These are phyloP conservation scores for Tetraodon nigroviridis DNA, from an alignment of 2,113 vertebrate species.

Conservation along the genomic window DNA sequence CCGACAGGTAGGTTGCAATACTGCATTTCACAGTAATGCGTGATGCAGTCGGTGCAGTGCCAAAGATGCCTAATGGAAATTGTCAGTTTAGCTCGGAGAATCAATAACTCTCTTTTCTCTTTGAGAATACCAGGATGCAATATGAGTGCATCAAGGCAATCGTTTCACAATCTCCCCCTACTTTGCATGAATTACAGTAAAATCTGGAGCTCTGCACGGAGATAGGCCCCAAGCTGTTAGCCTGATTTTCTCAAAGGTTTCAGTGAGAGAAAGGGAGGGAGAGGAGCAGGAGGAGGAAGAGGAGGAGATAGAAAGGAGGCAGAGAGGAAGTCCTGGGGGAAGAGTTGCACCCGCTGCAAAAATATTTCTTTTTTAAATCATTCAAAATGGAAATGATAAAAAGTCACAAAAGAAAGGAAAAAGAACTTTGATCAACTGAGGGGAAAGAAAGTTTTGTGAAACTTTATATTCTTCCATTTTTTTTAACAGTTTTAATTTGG, in stretches of 20 bases:
- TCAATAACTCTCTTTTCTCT: slow-evolving; percentile 54
- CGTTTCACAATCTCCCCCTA: slow-evolving; percentile 55
- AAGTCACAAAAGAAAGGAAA: slow-evolving; percentile 48
- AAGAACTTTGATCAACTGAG: slow-evolving; percentile 56
- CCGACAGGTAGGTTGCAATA: slow-evolving; percentile 30
- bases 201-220: slow-evolving; percentile 60
- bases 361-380: slow-evolving; percentile 45
- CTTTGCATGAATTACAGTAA: slow-evolving; percentile 70
- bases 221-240: slow-evolving; percentile 66
- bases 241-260: slow-evolving; percentile 64
- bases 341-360: slow-evolving; percentile 47
- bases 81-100: slow-evolving; percentile 58
- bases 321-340: slow-evolving; percentile 51
- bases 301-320: slow-evolving; percentile 13
- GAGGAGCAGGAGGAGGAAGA: slow-evolving; percentile 4
- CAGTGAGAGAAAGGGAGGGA: slow-evolving; percentile 35
- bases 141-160: slow-evolving; percentile 60
- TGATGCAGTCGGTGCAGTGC: slow-evolving; percentile 25
- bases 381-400: slow-evolving; percentile 55
- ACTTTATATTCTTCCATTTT: slow-evolving; percentile 62
- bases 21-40: neutral
- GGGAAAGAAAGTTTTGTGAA: slow-evolving; percentile 67
- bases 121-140: slow-evolving; percentile 53
- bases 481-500: slow-evolving; percentile 83
- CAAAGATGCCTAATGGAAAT: slow-evolving; percentile 46